Evolutionary conservation across 2,797 vertebrate species (phyloP).

Genomic region (Megaceryle alcyon): DNA sequence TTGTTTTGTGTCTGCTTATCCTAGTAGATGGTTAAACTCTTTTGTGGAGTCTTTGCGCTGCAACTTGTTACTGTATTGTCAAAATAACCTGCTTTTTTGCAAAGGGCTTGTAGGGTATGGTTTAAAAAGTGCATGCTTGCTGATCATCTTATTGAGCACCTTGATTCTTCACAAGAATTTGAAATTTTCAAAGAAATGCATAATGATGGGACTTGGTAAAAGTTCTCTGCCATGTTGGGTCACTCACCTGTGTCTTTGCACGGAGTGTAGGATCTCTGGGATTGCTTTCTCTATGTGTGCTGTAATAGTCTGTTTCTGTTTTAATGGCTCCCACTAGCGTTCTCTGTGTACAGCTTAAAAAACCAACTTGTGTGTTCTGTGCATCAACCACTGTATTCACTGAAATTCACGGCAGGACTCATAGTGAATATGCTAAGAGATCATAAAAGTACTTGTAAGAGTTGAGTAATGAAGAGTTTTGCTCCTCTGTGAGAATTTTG

Average conservation of each 20-base stretch:
- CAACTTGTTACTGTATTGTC: not conserved
- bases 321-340: not conserved
- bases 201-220: not conserved
- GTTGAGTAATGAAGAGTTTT: not conserved
- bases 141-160: not conserved
- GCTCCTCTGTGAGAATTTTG: not conserved
- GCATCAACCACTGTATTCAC: not conserved
- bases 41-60: not conserved
- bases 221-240: not conserved
- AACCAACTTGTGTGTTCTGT: not conserved
- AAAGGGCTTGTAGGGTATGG: not conserved
- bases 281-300: not conserved
- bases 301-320: not conserved
- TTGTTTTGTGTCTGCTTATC: not conserved
- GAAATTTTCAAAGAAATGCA: not conserved
- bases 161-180: not conserved
- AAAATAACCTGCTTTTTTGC: not conserved
- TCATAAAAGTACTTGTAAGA: not conserved
- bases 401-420: not conserved
- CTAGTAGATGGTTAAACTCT: not conserved
- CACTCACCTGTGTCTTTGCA: not conserved
- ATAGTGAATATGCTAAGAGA: not conserved
- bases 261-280: not conserved
- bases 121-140: not conserved
- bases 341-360: not conserved